These are phyloP conservation scores for Megaptera novaeangliae DNA, from an alignment of 2,113 vertebrate genomes.

Conservation along the genomic window DNA sequence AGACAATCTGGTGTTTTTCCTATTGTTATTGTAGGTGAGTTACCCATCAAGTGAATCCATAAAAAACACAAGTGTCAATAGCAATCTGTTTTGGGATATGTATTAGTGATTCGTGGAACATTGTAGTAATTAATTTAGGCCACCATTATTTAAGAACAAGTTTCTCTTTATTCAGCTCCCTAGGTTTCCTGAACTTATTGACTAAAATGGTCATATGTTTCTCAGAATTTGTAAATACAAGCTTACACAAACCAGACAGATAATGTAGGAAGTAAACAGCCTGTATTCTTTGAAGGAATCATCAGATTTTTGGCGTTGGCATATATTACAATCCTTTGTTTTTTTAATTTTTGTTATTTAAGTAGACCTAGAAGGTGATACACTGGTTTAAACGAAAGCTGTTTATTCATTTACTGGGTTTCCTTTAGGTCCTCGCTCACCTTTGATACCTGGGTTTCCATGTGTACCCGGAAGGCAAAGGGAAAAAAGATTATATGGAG, in stretches of 20 bases:
- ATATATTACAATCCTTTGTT: background rate
- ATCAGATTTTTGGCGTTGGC: background rate
- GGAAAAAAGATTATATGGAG: background rate
- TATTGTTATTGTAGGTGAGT: background rate
- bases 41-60: background rate
- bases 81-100: background rate
- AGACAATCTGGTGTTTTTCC: background rate
- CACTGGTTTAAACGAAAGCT: background rate
- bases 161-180: background rate
- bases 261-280: background rate
- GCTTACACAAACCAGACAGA: background rate
- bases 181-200: background rate
- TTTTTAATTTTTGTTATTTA: background rate
- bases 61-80: background rate
- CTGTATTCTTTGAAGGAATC: background rate
- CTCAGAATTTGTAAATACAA: background rate
- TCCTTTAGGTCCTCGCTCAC: slow-evolving; percentile 80
- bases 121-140: background rate
- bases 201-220: background rate
- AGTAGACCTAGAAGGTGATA: background rate
- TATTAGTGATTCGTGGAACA: background rate
- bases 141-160: background rate
- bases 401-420: slow-evolving; percentile 72
- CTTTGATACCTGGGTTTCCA: slow-evolving; percentile 77
- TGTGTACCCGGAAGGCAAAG: slow-evolving; percentile 70